phyloP scores from a whole-genome alignment of 2,888 invertebrate genomes.

The Linhomoeus sp. region DNA sequence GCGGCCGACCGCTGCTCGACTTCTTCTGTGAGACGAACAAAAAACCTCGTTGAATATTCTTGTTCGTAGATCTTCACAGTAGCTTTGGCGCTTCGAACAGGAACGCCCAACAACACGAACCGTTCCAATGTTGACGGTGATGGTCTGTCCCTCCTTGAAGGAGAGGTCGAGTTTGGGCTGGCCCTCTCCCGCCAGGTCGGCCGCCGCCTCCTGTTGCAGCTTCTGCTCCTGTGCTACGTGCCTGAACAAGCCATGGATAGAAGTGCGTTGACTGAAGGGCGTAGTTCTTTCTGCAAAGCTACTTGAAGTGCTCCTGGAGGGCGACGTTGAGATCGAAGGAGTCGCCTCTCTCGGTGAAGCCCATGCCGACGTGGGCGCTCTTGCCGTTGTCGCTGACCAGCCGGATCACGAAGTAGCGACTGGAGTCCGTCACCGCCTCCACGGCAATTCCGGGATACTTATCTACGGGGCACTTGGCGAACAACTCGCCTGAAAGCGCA shows the following conservation, averaged over 20 bases:
- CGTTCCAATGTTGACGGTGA: slow-evolving; percentile 74
- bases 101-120: no score
- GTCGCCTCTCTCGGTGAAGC: slow-evolving; percentile 90
- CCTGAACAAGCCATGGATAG: neutral
- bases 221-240: neutral
- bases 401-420: slow-evolving; percentile 36
- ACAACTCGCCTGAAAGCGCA: slow-evolving; percentile 45
- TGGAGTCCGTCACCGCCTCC: slow-evolving; percentile 88
- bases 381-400: slow-evolving; percentile 9
- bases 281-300: slow-evolving; percentile 11
- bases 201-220: slow-evolving; percentile 51
- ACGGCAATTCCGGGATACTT: slow-evolving; percentile 81
- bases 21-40: no score
- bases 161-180: slow-evolving; percentile 67
- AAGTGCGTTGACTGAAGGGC: no score
- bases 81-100: no score
- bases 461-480: slow-evolving; percentile 86
- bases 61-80: no score
- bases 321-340: slow-evolving; percentile 97
- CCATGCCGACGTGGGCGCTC: slow-evolving; percentile 78
- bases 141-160: slow-evolving; percentile 97
- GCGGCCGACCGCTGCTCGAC: slow-evolving; percentile 3
- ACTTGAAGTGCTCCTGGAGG: slow-evolving; percentile 88
- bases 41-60: no score
- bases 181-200: slow-evolving; percentile 42